A percentile compares a stretch with the other conserved stretches of the same genome.
Conservation (phyloP, 2,797 vertebrate species). For the Pagetopsis macropterus region DNA sequence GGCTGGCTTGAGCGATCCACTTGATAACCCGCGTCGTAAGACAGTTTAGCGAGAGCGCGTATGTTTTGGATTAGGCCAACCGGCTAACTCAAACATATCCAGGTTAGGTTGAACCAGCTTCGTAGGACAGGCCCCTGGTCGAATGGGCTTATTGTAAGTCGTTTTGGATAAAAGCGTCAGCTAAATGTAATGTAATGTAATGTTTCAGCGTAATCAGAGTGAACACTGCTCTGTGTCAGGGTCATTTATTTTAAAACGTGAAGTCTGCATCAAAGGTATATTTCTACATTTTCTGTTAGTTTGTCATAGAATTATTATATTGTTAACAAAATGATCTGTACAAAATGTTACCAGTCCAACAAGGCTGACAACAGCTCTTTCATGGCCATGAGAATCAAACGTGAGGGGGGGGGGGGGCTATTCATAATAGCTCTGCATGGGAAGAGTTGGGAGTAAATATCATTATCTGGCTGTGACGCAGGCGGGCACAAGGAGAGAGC, state of each 20-base stretch:
- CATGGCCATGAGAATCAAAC: constrained; percentile 56
- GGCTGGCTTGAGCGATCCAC: too few species aligned
- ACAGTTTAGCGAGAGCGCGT: too few species aligned
- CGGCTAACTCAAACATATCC: too few species aligned
- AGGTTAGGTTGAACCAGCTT: too few species aligned
- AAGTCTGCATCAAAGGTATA: constrained; percentile 1
- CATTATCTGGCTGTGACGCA: constrained; percentile 68
- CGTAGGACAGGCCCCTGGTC: too few species aligned
- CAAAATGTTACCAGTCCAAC: constrained; percentile 26
- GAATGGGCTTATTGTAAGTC: too few species aligned
- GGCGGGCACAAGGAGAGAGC: constrained; percentile 36
- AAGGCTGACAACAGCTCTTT: not conserved
- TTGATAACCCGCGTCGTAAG: too few species aligned
- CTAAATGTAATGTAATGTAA: too few species aligned
- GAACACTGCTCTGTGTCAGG: not conserved
- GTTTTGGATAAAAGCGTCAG: too few species aligned
- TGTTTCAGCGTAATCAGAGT: not conserved
- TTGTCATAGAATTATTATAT: not conserved
- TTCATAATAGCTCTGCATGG: constrained; percentile 19
- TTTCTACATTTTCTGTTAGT: not conserved
- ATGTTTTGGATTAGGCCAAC: too few species aligned
- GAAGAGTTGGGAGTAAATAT: constrained; percentile 52
- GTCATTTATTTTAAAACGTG: not conserved
- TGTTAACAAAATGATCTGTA: not conserved
- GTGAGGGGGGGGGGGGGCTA: constrained; percentile 13